A percentile compares a stretch with the other conserved stretches of the same genome.
These are phyloP conservation scores for Tetramorium simillimum DNA, from an alignment of 1,140 invertebrate species.

Conservation along the genomic window DNA sequence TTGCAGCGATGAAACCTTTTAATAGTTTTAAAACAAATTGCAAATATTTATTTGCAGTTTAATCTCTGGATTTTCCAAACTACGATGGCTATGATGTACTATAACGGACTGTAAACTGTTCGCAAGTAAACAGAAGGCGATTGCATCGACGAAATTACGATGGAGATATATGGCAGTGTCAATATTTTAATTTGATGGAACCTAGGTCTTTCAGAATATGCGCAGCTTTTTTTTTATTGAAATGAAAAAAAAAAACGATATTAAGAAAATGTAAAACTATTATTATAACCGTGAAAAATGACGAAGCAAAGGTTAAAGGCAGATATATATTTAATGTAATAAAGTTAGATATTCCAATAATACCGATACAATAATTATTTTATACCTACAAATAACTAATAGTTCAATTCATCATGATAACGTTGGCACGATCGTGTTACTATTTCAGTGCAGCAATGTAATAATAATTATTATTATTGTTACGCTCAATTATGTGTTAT, in stretches of 20 bases:
- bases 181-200: slow-evolving; percentile 42
- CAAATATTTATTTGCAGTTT: slow-evolving; percentile 35
- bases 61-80: slow-evolving; percentile 8
- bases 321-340: neutral
- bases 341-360: neutral
- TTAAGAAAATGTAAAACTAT: neutral
- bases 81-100: neutral
- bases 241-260: neutral
- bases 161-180: slow-evolving; percentile 13
- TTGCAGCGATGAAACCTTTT: slow-evolving; percentile 31
- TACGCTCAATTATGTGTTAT: slow-evolving; percentile 8
- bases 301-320: neutral
- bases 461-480: neutral
- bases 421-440: neutral
- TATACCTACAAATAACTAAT: neutral
- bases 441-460: slow-evolving; percentile 20
- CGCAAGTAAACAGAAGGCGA: slow-evolving; percentile 42
- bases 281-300: neutral
- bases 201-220: neutral
- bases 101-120: slow-evolving; percentile 35
- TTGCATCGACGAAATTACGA: slow-evolving; percentile 43
- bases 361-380: neutral
- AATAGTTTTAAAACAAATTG: slow-evolving; percentile 37
- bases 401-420: neutral
- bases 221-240: neutral